Evolutionary conservation across 64 coral and sea anemone species (phyloP), one percentile per base, ranked within the genome.

Genomic region (Porites australiensis): DNA sequence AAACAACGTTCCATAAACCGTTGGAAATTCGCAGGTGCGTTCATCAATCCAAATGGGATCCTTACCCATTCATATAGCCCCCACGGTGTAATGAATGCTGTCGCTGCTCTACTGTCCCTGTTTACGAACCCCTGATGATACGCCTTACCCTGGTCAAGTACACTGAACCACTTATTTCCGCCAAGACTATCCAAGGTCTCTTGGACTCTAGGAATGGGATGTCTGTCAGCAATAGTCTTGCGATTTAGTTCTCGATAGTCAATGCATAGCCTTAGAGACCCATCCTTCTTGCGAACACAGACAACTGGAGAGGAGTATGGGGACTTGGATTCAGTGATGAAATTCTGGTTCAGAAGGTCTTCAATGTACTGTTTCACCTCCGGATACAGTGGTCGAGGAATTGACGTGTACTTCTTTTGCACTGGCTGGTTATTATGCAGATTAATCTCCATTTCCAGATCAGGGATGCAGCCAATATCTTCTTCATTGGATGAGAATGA

Each of bases 331-430:
- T 87, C 51, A 14, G 22, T 72, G 67, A 87, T 74, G 27, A 87
- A 87, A 16, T 72, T 57, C 21, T 55, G 64, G 22, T 75, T 75
- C 8, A 88, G 52, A 8, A 74, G 66, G 67, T 87, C 51, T 16
- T 88, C 70, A 27, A 88, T 88, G 71, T 88, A 73, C 54, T 59
- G 49, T 60, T 73, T 88, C 19, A 88, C 50, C 70, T 88, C 51
- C 23, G 77, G 66, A n/a, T 88, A 88, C 16, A 88, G 52, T 70
- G 86, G 86, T 58, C 50, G 14, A 9, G 86, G 70, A 3, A 88
- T 57, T 20, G 86, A 88, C 5, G 23, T 88, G 70, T 88, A 88
- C 13, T 88, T 88, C 86, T 88, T 88, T 74, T 88, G 86, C 11
- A 88, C 70, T 88, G 70, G 86, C 14, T 59, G 70, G 37, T 44